These are phyloP conservation scores for Sarcoramphus papa DNA, from an alignment of 2,797 vertebrate species.

Conservation along the genomic window DNA sequence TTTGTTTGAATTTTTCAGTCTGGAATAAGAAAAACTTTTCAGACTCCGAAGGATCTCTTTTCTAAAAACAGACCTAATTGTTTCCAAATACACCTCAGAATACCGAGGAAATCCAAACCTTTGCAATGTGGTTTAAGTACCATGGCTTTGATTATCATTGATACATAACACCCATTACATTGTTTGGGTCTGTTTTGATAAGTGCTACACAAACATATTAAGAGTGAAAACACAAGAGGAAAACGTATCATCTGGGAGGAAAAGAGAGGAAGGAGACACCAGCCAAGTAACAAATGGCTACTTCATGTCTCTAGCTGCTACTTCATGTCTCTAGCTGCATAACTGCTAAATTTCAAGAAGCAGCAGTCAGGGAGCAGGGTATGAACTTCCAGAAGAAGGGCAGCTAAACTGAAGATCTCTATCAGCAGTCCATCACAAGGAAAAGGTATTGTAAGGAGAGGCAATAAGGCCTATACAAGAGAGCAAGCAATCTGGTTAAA, in stretches of 20 bases:
- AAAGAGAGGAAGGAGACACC: background rate
- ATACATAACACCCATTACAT: background rate
- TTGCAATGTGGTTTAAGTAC: background rate
- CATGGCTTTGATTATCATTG: background rate
- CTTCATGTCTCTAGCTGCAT: background rate
- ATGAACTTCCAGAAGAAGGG: background rate
- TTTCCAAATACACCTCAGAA: too few relatives aligned
- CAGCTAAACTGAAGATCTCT: background rate
- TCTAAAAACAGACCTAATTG: too few relatives aligned
- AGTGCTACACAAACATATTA: background rate
- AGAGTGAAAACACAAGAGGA: background rate
- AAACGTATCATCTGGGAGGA: background rate
- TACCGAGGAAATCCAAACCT: background rate
- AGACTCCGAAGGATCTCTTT: too few relatives aligned
- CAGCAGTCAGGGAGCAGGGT: background rate
- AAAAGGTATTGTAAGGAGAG: background rate
- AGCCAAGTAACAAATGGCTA: background rate
- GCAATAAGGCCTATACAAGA: background rate
- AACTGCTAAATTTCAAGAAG: background rate
- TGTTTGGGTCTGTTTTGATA: background rate
- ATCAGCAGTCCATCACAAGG: background rate
- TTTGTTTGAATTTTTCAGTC: too few relatives aligned
- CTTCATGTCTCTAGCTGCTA: background rate
- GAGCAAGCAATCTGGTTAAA: background rate
- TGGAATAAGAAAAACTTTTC: too few relatives aligned